Conservation (phyloP, 2,113 vertebrate genomes). For the Odocoileus hemionus region DNA sequence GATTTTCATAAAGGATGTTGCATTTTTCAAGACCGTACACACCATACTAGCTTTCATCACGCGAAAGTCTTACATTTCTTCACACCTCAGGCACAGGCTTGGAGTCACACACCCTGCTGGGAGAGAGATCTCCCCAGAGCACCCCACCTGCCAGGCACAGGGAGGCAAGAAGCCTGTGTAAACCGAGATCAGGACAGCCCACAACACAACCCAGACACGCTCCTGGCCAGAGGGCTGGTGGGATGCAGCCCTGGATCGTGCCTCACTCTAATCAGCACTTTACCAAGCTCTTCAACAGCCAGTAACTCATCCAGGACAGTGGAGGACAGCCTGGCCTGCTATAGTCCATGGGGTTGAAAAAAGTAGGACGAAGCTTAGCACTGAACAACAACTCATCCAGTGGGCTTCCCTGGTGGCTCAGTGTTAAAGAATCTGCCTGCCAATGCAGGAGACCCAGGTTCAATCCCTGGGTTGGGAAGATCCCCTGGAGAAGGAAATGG, state of each 20-base stretch:
- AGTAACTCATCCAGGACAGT: neutral
- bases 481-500: neutral
- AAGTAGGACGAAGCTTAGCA: neutral
- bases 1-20: neutral
- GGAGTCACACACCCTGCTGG: neutral
- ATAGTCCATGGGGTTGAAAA: neutral
- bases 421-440: neutral
- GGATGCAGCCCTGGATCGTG: neutral
- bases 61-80: neutral
- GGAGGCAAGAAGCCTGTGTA: neutral
- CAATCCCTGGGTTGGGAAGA: neutral
- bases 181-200: neutral
- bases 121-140: neutral
- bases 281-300: neutral
- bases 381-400: neutral
- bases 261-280: neutral
- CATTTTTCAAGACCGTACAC: neutral
- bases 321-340: neutral
- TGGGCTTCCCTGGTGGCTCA: neutral
- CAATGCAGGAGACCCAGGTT: neutral
- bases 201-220: neutral
- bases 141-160: neutral
- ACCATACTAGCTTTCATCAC: neutral
- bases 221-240: neutral
- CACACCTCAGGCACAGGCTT: neutral